Evolutionary conservation across 2,797 vertebrate species (phyloP), one percentile per base, ranked within the genome.

Genomic region (Champsocephalus esox): DNA sequence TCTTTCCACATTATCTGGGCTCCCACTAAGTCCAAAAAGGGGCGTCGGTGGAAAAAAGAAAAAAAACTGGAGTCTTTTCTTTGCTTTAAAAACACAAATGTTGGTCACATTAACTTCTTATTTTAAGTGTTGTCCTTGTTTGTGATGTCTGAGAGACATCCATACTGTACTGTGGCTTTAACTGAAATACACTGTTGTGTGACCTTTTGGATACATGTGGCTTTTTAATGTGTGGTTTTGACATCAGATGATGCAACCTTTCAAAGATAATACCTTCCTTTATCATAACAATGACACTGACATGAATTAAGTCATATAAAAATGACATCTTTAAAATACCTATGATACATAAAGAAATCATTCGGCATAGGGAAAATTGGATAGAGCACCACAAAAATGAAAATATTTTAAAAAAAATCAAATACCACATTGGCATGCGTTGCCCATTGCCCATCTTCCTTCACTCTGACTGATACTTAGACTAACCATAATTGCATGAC

Each of bases 1-100:
- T 94, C 89, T 93, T 92, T 94, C 93, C 93, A 93, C 88, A 90
- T 91, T 92, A 91, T 91, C 84, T 69, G 67, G 85, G 86, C 91
- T 91, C 86, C 81, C 83, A 91, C 85, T 81, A 73, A 88, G 77
- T 84, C 91, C 91, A 91, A 90, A 72, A 83, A 81, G 84, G 90
- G 91, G 87, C 88, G 90, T 86, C 78, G 83, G 91, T 93, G 92
- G 92, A 93, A 93, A 93, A 91, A 85, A 55, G 43, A 59, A 72
- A 63, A 68, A 62, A 70, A 75, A 70, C 63, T 70, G 50, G 69
- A 84, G 73, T 86, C 83, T 88, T 87, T 14, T 81, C 76, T 64
- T 83, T 83, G 58, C 81, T 89, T 86, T 87, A 73, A 87, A 86
- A 88, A 80, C 44, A 83, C 85, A 88, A 81, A 90, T 91, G 85